phyloP scores from a whole-genome alignment of 1,140 invertebrate species.

The Pseudoatta argentina region DNA sequence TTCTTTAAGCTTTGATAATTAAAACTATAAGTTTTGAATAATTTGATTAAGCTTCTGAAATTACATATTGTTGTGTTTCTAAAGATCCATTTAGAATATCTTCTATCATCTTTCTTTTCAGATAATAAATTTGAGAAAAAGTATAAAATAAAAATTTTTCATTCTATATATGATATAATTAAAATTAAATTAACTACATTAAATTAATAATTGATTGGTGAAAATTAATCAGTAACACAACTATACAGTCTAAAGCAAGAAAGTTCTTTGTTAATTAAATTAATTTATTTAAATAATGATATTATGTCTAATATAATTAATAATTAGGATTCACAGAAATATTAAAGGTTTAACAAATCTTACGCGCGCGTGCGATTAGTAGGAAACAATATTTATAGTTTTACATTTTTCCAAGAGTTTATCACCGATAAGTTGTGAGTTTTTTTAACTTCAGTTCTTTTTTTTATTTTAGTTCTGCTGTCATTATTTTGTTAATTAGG shows the following conservation, averaged over 20 bases:
- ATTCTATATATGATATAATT: too few species aligned
- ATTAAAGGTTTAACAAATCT: not conserved
- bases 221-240: not conserved
- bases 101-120: not conserved
- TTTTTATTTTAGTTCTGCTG: not conserved
- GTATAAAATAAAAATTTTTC: not conserved
- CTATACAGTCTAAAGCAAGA: not conserved
- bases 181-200: too few species aligned
- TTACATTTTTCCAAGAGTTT: too few species aligned
- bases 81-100: not conserved
- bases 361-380: not conserved
- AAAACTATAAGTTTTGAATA: not conserved
- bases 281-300: constrained; percentile 12
- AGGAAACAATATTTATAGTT: constrained; percentile 10
- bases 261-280: not conserved
- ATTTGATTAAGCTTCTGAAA: not conserved
- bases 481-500: not conserved
- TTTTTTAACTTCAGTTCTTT: not conserved
- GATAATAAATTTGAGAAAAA: not conserved
- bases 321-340: not conserved
- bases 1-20: constrained; percentile 20
- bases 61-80: not conserved
- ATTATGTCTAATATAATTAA: not conserved
- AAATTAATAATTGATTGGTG: too few species aligned
- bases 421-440: not conserved